Evolutionary conservation across 2,888 invertebrate genomes (phyloP).

Genomic region (Caradrina kadenii): DNA sequence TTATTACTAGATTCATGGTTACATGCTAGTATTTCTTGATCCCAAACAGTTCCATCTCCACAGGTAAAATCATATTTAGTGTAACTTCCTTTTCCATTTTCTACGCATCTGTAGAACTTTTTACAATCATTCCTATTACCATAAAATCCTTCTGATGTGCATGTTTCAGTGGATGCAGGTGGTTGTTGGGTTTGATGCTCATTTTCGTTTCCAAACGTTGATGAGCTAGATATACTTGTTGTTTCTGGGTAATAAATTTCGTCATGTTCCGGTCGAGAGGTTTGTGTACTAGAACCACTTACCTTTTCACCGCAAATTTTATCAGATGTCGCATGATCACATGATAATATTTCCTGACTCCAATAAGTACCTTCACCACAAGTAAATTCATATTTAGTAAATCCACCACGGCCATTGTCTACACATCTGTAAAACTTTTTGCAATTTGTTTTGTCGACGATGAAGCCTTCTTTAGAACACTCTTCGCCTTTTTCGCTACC

Average conservation of each 20-base stretch:
- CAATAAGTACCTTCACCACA: slow-evolving; percentile 95
- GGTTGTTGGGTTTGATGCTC: slow-evolving; percentile 58
- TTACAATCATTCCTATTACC: slow-evolving; percentile 92
- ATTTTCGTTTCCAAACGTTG: slow-evolving; percentile 36
- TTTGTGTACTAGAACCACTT: slow-evolving; percentile 52
- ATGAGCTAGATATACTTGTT: slow-evolving; percentile 54
- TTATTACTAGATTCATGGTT: slow-evolving; percentile 81
- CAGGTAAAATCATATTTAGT: slow-evolving; percentile 93
- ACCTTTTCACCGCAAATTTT: slow-evolving; percentile 52
- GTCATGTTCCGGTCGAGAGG: slow-evolving; percentile 55
- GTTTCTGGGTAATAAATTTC: slow-evolving; percentile 53
- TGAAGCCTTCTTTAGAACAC: slow-evolving; percentile 83
- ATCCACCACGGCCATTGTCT: slow-evolving; percentile 90
- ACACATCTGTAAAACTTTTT: slow-evolving; percentile 95
- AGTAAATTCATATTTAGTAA: slow-evolving; percentile 92
- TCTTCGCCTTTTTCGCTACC: slow-evolving; percentile 13
- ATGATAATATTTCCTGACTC: slow-evolving; percentile 92
- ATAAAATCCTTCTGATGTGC: slow-evolving; percentile 92
- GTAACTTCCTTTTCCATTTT: slow-evolving; percentile 89
- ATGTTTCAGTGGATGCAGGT: slow-evolving; percentile 68
- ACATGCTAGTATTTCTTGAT: slow-evolving; percentile 89
- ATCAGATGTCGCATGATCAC: slow-evolving; percentile 90
- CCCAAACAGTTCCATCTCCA: slow-evolving; percentile 93
- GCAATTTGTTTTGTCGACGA: slow-evolving; percentile 92
- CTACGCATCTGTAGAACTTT: slow-evolving; percentile 94